A percentile compares a stretch with the other conserved stretches of the same genome.
Conservation (phyloP, 2,113 vertebrate species). For the Parus major region DNA sequence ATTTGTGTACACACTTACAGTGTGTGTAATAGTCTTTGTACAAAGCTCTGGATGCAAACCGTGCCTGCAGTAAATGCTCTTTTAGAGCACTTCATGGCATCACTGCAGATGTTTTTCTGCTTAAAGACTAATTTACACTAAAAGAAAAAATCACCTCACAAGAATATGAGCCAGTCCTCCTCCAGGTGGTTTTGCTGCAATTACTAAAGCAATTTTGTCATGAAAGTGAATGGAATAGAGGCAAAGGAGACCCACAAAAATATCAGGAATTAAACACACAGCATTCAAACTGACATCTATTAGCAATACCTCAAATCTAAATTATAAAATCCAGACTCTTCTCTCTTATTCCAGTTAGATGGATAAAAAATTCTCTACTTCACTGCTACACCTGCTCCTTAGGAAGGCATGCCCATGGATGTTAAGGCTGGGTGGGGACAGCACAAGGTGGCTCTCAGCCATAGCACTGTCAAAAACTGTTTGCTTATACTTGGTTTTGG, state of each 20-base stretch:
- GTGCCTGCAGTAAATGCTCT: neutral
- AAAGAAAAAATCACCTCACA: neutral
- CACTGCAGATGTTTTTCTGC: neutral
- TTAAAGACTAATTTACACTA: neutral
- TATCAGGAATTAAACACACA: neutral
- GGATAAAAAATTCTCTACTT: neutral
- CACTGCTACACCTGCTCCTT: neutral
- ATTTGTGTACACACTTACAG: neutral
- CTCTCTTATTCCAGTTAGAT: neutral
- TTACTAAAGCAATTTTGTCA: neutral
- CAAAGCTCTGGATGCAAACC: neutral
- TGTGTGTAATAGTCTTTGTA: neutral
- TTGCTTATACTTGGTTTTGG: neutral
- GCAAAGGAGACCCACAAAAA: neutral
- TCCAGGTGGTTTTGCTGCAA: neutral
- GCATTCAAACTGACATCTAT: neutral
- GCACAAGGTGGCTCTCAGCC: neutral
- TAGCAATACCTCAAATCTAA: neutral
- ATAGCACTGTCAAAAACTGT: fast-evolving
- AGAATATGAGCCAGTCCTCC: neutral
- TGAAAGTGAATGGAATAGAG: neutral
- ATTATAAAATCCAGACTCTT: neutral
- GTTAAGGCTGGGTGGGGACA: neutral
- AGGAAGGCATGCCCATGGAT: neutral
- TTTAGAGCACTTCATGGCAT: neutral